These are phyloP conservation scores for Colletes collaris DNA, from an alignment of 2,888 invertebrate species.

Conservation along the genomic window DNA sequence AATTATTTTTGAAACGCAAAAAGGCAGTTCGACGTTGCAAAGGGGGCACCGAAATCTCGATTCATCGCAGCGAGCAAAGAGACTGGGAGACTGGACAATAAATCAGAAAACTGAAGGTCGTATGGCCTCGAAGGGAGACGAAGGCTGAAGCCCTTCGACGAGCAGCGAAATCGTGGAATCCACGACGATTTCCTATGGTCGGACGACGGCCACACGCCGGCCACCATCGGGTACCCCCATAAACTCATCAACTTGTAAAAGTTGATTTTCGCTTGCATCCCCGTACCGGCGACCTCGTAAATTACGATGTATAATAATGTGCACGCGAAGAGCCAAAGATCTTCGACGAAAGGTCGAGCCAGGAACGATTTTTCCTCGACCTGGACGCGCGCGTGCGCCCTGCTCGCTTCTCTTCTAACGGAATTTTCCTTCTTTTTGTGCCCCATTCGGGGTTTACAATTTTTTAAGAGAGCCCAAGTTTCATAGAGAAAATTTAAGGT, in stretches of 20 bases:
- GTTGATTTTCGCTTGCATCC: slow-evolving; percentile 67
- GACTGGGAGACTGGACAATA: slow-evolving; percentile 24
- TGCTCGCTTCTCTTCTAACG: slow-evolving; percentile 15
- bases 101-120: slow-evolving; percentile 53
- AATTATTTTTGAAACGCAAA: background rate
- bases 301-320: slow-evolving; percentile 61
- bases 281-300: slow-evolving; percentile 61
- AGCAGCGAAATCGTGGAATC: slow-evolving; percentile 50
- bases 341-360: slow-evolving; percentile 55
- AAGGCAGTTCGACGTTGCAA: background rate
- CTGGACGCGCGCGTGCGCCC: background rate
- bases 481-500: too few species aligned
- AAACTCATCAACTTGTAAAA: slow-evolving; percentile 79
- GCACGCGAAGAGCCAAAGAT: slow-evolving; percentile 37
- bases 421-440: slow-evolving; percentile 29
- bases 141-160: slow-evolving; percentile 22
- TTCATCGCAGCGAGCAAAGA: background rate
- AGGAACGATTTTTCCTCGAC: slow-evolving; percentile 15
- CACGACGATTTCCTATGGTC: slow-evolving; percentile 75
- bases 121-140: slow-evolving; percentile 13
- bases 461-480: too few species aligned
- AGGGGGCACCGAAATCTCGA: background rate
- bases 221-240: slow-evolving; percentile 78
- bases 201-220: slow-evolving; percentile 79
- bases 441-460: background rate